Percentiles rank a stretch among this genome's conserved stretches.
phyloP scores from a whole-genome alignment of 1,140 invertebrate genomes.

The Drosophila tristis region DNA sequence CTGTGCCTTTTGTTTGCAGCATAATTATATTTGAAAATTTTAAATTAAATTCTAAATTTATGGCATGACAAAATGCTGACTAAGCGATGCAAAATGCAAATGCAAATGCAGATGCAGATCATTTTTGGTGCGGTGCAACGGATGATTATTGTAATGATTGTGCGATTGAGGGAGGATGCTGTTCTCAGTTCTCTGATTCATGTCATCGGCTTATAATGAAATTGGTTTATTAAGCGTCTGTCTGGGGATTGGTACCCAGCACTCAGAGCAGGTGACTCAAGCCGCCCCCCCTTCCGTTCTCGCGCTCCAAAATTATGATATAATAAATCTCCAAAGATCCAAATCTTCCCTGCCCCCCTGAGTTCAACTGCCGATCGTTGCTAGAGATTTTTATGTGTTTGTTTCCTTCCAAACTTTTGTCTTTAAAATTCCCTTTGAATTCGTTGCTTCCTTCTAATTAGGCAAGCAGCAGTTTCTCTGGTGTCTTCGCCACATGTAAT shows the following conservation, averaged over 20 bases:
- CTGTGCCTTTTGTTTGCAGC: conserved; percentile 41
- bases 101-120: conserved; percentile 30
- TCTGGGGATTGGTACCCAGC: conserved; percentile 45
- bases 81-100: conserved; percentile 43
- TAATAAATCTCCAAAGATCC: conserved; percentile 58
- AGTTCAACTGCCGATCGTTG: conserved; percentile 15
- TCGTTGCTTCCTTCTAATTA: conserved; percentile 34
- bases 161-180: conserved; percentile 11
- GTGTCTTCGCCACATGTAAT: conserved; percentile 39
- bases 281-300: conserved; percentile 5
- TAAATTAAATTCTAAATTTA: conserved; percentile 73
- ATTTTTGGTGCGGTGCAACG: conserved; percentile 6
- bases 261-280: conserved; percentile 47
- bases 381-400: conserved; percentile 1
- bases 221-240: conserved; percentile 70
- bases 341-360: conserved; percentile 7
- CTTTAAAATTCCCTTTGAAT: neutral
- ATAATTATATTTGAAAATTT: conserved; percentile 71
- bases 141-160: conserved; percentile 48
- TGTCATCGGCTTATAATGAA: conserved; percentile 71
- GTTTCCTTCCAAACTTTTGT: neutral
- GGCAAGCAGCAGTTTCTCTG: conserved; percentile 33
- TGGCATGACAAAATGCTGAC: conserved; percentile 71
- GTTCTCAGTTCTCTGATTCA: conserved; percentile 51
- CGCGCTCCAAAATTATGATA: conserved; percentile 55